Base-by-base conservation (phyloP, 2,797 vertebrate species). In the Enoplosus armatus region DNA sequence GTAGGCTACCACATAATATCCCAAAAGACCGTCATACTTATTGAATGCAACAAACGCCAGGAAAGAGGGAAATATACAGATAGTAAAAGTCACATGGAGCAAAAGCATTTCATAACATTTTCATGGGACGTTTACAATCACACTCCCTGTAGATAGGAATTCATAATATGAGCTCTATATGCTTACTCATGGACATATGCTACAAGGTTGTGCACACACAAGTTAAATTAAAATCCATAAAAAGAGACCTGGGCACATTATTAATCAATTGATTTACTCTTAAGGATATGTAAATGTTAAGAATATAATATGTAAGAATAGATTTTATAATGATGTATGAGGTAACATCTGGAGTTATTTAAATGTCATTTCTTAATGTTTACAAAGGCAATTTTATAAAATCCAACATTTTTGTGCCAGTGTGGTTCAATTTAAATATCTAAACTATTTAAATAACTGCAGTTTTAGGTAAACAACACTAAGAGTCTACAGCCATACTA, bases 11-110 rank as follows among this genome's bases (percentile, higher is more conserved):
- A 39, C 22, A 58, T 65, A 45, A 7, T 37, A n/a, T 59, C 59
- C 75, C 63, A 39, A 53, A 62, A 54, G 53, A 61, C 60, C 31
- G 3, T 35, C 39, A 26, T 33, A 60, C 16, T 31, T 51, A 41
- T 65, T 60, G 39, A 64, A 54, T 27, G 47, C 33, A 61, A 20
- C 31, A 65, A 55, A 48, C 26, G 4, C 27, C 26, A 62, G 31
- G 26, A 59, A 61, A 51, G 18, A 27, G 56, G 12, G 29, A 2
- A 37, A 37, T n/a, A 27, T 71, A 33, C 43, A 59, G n/a, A 47
- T 9, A 48, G 37, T 55, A 24, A 74, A 47, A 37, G 26, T 69
- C 7, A 33, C 41, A 53, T 45, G 24, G 35, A 51, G 63, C 20
- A 39, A 61, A 69, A 54, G 35, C 26, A 45, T 45, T 53, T 59